These are phyloP conservation scores for Antitype chi DNA, from an alignment of 2,888 invertebrate species.

Conservation along the genomic window DNA sequence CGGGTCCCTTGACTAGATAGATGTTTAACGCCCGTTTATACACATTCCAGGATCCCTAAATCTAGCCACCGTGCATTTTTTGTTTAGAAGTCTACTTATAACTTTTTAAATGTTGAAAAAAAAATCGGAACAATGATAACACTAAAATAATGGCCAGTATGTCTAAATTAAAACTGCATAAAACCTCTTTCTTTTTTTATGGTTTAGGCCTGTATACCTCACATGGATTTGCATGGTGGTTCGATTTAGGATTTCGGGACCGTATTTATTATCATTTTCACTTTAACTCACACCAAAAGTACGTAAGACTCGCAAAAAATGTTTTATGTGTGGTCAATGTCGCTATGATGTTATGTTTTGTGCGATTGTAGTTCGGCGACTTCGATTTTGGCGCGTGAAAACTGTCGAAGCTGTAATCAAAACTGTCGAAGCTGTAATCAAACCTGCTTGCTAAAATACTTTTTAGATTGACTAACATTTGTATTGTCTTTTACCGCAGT, in stretches of 20 bases:
- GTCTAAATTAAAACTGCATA: neutral
- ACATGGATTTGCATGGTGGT: neutral
- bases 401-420: slow-evolving; percentile 55
- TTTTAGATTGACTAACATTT: slow-evolving; percentile 6
- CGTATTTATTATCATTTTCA: slow-evolving; percentile 51
- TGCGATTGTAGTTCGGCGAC: slow-evolving; percentile 56
- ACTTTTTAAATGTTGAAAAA: neutral
- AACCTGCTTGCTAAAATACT: slow-evolving; percentile 52
- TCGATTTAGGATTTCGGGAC: neutral
- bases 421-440: slow-evolving; percentile 59
- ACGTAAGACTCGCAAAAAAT: slow-evolving; percentile 45
- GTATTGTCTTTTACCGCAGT: slow-evolving; percentile 45
- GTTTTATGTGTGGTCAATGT: slow-evolving; percentile 35
- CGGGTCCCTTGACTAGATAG: slow-evolving; percentile 83
- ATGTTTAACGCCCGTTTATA: slow-evolving; percentile 64
- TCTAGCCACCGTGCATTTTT: neutral
- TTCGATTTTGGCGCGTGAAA: slow-evolving; percentile 53
- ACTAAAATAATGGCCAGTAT: neutral
- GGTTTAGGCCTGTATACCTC: neutral
- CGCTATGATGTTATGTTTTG: slow-evolving; percentile 44
- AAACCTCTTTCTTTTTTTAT: neutral
- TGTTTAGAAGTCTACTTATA: neutral
- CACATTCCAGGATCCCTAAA: neutral
- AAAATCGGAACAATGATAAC: neutral
- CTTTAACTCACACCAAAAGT: slow-evolving; percentile 69